Conservation (phyloP, 2,888 invertebrate genomes). For the Drosophila lutescens region DNA sequence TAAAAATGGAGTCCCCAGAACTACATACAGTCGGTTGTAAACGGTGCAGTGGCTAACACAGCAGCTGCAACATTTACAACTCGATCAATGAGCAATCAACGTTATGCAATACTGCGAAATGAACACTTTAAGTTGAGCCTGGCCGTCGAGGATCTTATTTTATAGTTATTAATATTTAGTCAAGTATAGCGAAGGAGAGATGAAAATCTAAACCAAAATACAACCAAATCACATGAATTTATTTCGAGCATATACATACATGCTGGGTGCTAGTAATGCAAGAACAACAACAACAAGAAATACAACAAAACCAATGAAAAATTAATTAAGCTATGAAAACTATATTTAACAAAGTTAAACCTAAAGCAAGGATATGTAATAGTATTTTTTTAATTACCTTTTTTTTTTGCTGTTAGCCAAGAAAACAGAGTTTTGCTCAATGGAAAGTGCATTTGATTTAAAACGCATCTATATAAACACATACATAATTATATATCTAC, state of each 20-base stretch:
- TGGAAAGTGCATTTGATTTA: constrained; percentile 63
- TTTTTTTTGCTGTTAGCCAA: constrained; percentile 46
- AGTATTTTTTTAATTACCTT: constrained; percentile 10
- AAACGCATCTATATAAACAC: constrained; percentile 22
- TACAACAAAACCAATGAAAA: constrained; percentile 13
- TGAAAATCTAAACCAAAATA: constrained; percentile 37
- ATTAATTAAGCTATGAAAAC: constrained; percentile 7
- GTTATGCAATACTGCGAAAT: constrained; percentile 1
- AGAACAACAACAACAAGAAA: constrained; percentile 39
- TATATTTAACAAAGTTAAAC: constrained; percentile 12
- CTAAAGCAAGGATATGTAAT: not conserved
- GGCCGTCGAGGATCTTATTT: constrained; percentile 23
- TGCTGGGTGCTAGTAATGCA: constrained; percentile 77
- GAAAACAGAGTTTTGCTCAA: constrained; percentile 46
- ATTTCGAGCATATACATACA: constrained; percentile 58
- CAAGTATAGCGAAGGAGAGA: not conserved
- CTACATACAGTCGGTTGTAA: not conserved
- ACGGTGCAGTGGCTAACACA: no score
- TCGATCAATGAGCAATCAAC: not conserved
- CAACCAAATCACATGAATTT: constrained; percentile 66
- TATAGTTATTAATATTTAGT: constrained; percentile 5
- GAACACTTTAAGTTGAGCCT: constrained; percentile 10
- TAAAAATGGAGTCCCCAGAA: not conserved
- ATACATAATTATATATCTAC: constrained; percentile 11
- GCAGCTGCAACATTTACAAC: no score